Evolutionary conservation across 2,797 vertebrate species (phyloP), one percentile per base, ranked within the genome.

Genomic region (Brotula barbata): DNA sequence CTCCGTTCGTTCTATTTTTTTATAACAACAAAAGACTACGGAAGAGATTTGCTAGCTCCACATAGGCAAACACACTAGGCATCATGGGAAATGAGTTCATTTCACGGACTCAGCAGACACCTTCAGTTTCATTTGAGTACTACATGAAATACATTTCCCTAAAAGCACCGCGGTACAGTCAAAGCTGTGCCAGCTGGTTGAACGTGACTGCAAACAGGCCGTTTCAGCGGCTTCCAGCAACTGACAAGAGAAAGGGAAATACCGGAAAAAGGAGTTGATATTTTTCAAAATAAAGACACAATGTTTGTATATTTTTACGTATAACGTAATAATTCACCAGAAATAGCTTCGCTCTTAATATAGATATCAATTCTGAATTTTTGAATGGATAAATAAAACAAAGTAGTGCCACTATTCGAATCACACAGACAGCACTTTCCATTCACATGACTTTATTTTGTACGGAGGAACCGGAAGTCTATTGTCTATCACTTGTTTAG

Each of bases 41-140:
- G 1, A 2, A 14, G 7, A 17, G 31, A 82, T 67, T 89, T 89
- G 88, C 88, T 85, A 13, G 79, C 69, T 89, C 88, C 88, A 90
- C 89, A 88, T 89, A 75, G 63, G 81, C 88, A 89, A 46, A 50
- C 5, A 5, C 5, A 3, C 68, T 64, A 80, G 36, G 78, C 58
- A 17, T 82, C 1, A 1, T 55, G 88, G 89, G 85, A 81, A 67
- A 66, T 52, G 84, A 81, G 83, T 86, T 66, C 36, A 13, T 2
- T 55, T 54, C 1, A 11, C 9, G 6, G 4, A 1, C 5, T 31
- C 8, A 0, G 1, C 16, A 0, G 0, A 0, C 2, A 2, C 0
- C 2, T 25, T 17, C 2, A 1, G 3, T 2, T 3, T 2, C 9
- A 2, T 39, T 14, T 0, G 9, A 0, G 5, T n/a, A 6, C 1